phyloP scores from a whole-genome alignment of 2,888 invertebrate species.

The Rosalia funebris region DNA sequence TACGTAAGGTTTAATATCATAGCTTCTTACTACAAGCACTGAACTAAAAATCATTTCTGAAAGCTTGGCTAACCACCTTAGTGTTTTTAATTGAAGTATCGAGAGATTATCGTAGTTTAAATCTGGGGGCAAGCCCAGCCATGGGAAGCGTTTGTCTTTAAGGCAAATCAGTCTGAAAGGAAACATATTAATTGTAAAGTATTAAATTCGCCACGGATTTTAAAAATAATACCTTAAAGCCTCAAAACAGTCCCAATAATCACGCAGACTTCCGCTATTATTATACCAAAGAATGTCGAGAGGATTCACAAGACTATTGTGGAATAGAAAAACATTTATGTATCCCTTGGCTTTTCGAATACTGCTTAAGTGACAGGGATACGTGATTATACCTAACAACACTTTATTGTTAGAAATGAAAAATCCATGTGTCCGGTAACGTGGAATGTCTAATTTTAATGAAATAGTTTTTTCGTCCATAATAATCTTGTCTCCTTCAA shows the following conservation, averaged over 20 bases:
- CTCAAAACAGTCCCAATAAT: slow-evolving; percentile 61
- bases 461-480: slow-evolving; percentile 50
- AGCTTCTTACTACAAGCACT: slow-evolving; percentile 48
- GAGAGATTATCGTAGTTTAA: slow-evolving; percentile 54
- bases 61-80: slow-evolving; percentile 53
- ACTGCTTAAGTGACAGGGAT: slow-evolving; percentile 51
- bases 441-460: slow-evolving; percentile 53
- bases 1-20: slow-evolving; percentile 55
- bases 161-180: slow-evolving; percentile 49
- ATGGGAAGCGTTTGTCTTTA: slow-evolving; percentile 56
- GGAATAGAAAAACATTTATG: slow-evolving; percentile 52
- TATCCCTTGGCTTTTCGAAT: slow-evolving; percentile 45
- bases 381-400: slow-evolving; percentile 50
- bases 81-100: slow-evolving; percentile 53
- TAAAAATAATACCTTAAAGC: slow-evolving; percentile 52
- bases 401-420: slow-evolving; percentile 54
- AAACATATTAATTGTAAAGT: not conserved
- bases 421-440: slow-evolving; percentile 53
- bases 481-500: slow-evolving; percentile 49
- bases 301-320: slow-evolving; percentile 50
- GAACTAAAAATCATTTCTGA: slow-evolving; percentile 55
- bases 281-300: slow-evolving; percentile 54
- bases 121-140: slow-evolving; percentile 50
- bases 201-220: no score
- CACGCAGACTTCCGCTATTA: slow-evolving; percentile 47